phyloP scores from a whole-genome alignment of 2,797 vertebrate species.

The Enteromius trimaculatus region DNA sequence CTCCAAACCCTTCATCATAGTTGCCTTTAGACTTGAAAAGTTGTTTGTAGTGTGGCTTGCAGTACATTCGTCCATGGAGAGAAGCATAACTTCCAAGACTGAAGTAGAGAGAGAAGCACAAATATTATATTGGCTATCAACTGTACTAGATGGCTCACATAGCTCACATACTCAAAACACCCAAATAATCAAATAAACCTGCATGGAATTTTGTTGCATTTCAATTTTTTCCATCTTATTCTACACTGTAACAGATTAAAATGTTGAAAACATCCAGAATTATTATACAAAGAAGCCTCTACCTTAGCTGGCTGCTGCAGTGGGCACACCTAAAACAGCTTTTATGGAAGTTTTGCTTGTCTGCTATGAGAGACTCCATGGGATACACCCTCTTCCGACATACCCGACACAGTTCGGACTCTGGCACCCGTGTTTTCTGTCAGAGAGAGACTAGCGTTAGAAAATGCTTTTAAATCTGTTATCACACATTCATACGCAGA shows the following conservation, averaged over 20 bases:
- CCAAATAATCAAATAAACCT: too few species aligned
- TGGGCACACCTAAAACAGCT: slow-evolving; percentile 94
- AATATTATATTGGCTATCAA: not conserved
- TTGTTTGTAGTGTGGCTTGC: slow-evolving; percentile 97
- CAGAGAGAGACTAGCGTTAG: slow-evolving; percentile 51
- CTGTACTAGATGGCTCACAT: not conserved
- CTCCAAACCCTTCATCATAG: slow-evolving; percentile 98
- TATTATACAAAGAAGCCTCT: slow-evolving; percentile 46
- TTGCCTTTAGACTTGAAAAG: slow-evolving; percentile 99
- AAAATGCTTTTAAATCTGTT: slow-evolving; percentile 30
- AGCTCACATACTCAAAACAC: not conserved
- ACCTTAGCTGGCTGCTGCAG: slow-evolving; percentile 94
- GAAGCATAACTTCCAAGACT: slow-evolving; percentile 98
- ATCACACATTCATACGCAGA: not conserved
- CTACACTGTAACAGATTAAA: not conserved
- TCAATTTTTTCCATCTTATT: not conserved
- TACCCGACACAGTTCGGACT: slow-evolving; percentile 88
- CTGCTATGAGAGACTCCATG: slow-evolving; percentile 92
- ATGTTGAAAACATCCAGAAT: not conserved
- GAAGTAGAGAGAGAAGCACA: slow-evolving; percentile 51
- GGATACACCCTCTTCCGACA: slow-evolving; percentile 97
- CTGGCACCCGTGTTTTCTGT: slow-evolving; percentile 90
- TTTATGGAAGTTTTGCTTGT: slow-evolving; percentile 98
- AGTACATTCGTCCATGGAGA: slow-evolving; percentile 98
- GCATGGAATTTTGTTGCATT: not conserved